Percentiles rank a stretch among this genome's conserved stretches.
Evolutionary conservation across 2,888 invertebrate species (phyloP).

Genomic region (Scaeva pyrastri): DNA sequence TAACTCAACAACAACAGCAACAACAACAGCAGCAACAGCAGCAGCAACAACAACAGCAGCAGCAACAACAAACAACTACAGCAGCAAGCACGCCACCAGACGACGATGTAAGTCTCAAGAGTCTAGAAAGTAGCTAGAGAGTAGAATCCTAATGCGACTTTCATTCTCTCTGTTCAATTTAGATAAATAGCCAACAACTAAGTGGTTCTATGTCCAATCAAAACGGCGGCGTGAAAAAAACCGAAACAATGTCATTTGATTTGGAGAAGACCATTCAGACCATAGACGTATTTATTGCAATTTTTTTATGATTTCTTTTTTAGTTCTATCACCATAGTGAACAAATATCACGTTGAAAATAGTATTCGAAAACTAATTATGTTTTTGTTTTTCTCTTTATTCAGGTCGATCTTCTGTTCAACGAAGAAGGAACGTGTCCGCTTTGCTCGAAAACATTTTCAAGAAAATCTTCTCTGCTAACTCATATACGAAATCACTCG

Average conservation of each 20-base stretch:
- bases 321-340: not conserved
- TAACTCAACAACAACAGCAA: slow-evolving; percentile 67
- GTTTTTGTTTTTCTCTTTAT: slow-evolving; percentile 16
- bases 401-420: slow-evolving; percentile 83
- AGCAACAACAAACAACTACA: slow-evolving; percentile 77
- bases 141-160: slow-evolving; percentile 66
- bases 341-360: not conserved
- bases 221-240: slow-evolving; percentile 79
- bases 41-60: slow-evolving; percentile 75
- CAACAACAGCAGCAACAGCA: slow-evolving; percentile 76
- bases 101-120: slow-evolving; percentile 77
- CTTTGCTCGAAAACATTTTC: slow-evolving; percentile 84
- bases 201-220: slow-evolving; percentile 76
- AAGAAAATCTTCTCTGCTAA: slow-evolving; percentile 83
- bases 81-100: slow-evolving; percentile 82
- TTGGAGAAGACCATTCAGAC: slow-evolving; percentile 82
- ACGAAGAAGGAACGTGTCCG: slow-evolving; percentile 84
- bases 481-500: slow-evolving; percentile 84
- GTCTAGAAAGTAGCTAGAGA: not conserved
- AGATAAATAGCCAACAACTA: slow-evolving; percentile 76
- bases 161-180: slow-evolving; percentile 66
- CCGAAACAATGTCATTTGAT: slow-evolving; percentile 80
- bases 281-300: slow-evolving; percentile 80
- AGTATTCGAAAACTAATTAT: not conserved
- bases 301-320: slow-evolving; percentile 61